A percentile compares a stretch with the other conserved stretches of the same genome.
These are phyloP conservation scores for Ctenomys sociabilis DNA, from an alignment of 2,113 vertebrate species.

Conservation along the genomic window DNA sequence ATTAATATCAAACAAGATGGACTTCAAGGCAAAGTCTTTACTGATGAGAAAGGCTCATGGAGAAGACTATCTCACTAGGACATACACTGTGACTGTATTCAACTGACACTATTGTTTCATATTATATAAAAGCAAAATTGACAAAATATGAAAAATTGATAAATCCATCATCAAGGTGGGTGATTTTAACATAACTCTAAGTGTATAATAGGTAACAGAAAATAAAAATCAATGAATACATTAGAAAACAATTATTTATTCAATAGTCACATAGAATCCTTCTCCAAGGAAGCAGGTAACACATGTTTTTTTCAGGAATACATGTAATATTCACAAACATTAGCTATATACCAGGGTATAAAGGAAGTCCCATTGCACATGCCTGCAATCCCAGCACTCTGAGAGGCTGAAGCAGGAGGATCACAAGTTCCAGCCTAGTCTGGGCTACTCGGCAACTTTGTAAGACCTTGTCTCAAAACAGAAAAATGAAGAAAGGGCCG, in stretches of 20 bases:
- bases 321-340: neutral
- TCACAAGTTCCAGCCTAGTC: neutral
- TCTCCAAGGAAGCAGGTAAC: neutral
- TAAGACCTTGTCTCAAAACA: neutral
- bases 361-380: neutral
- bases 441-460: neutral
- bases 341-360: neutral
- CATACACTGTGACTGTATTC: neutral
- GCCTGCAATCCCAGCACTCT: neutral
- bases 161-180: neutral
- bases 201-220: neutral
- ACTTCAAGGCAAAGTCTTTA: neutral
- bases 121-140: neutral
- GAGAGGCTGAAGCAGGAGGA: neutral
- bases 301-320: neutral
- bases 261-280: neutral
- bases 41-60: neutral
- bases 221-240: neutral
- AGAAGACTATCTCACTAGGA: neutral
- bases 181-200: neutral
- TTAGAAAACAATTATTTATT: neutral
- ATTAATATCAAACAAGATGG: neutral
- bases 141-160: neutral
- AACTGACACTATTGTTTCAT: neutral
- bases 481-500: neutral